Evolutionary conservation across 2,113 vertebrate species (phyloP).

Genomic region (Excalfactoria chinensis): DNA sequence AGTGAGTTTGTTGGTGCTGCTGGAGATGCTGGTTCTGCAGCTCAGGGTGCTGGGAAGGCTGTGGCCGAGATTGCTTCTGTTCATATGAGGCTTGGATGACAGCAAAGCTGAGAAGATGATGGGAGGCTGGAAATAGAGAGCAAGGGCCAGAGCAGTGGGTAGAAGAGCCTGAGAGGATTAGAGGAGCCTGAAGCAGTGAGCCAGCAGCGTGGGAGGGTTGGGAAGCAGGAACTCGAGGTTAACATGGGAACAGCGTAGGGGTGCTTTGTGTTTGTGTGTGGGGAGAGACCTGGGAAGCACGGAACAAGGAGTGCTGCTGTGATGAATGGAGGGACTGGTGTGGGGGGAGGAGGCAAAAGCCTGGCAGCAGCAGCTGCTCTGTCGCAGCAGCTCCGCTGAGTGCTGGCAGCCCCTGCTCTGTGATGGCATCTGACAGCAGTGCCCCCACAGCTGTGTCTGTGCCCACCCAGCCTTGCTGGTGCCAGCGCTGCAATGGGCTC

Average conservation of each 20-base stretch:
- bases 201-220: slow-evolving; percentile 53
- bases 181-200: not conserved
- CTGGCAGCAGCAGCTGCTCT: not conserved
- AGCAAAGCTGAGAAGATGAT: not conserved
- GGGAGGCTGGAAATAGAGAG: not conserved
- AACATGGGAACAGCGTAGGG: slow-evolving; percentile 35
- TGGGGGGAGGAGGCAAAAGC: not conserved
- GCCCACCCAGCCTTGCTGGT: not conserved
- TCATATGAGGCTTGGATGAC: not conserved
- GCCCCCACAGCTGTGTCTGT: not conserved
- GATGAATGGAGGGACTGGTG: not conserved
- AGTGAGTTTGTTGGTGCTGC: not conserved
- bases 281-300: not conserved
- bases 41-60: not conserved
- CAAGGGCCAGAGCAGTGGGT: not conserved
- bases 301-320: not conserved
- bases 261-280: not conserved
- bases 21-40: not conserved
- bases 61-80: accelerated
- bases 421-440: not conserved
- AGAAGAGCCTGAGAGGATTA: not conserved
- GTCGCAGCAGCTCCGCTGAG: not conserved
- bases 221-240: slow-evolving; percentile 55
- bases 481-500: not conserved
- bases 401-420: not conserved